Base-by-base conservation (phyloP, 2,113 vertebrate genomes). In the Tiliqua scincoides region DNA sequence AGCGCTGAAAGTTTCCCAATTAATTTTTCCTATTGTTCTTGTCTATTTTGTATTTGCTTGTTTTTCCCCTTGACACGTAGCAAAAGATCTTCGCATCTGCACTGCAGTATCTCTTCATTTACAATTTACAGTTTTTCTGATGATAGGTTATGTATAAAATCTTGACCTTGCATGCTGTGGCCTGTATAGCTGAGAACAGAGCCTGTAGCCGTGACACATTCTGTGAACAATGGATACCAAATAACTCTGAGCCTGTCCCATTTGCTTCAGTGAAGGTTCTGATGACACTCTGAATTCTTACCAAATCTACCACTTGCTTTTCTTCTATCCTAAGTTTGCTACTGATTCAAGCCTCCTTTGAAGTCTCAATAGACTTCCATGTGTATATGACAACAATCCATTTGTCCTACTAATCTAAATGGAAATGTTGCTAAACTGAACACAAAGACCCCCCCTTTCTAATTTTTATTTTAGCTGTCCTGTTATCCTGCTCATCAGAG, bases 201-300 rank as follows among this genome's bases (percentile, higher is more conserved):
- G 70, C 82, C 83, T 65, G 23, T 9, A 30, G 83, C 89, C 93
- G 94, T 89, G 63, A 85, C 76, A 84, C 89, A 54, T 79, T 95
- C 90, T 94, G 89, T 77, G 87, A 95, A 93, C 90, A 92, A 87
- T 81, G 83, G 91, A 85, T 91, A 82, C 88, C 90, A 91, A 93
- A 93, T 83, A 87, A 70, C 77, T 48, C 83, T 79, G 52, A 85
- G 91, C 79, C 79, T n/a, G 27, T 61, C 87, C 89, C 83, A 62
- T 79, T 91, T 86, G 82, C 87, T 94, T 65, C 3, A 30, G 43
- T 6, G 73, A 79, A 85, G 88, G 85, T 78, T 90, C 78, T 91
- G 68, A 82, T 43, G 2, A 77, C 78, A 65, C 59, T 6, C 63
- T 2, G 32, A 72, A 30, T 88, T 80, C 48, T 54, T 0, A 7